These are phyloP conservation scores for Heliconius cydno DNA, from an alignment of 2,888 invertebrate species.

Conservation along the genomic window DNA sequence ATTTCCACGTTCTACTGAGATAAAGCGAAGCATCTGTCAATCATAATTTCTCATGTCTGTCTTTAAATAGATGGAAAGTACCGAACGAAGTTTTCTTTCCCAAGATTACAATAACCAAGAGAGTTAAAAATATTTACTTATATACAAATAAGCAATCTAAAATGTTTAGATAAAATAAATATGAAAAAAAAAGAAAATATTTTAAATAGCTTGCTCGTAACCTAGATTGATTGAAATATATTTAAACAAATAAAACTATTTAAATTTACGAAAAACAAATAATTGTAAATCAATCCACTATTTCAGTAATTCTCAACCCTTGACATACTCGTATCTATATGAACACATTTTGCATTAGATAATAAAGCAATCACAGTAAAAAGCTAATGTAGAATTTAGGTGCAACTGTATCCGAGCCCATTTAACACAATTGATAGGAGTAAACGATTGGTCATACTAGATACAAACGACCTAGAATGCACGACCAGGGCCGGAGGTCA, in stretches of 20 bases:
- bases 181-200: background rate
- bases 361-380: background rate
- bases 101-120: too few relatives aligned
- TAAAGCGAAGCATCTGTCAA: background rate
- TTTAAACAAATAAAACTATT: background rate
- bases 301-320: background rate
- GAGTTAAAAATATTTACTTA: too few relatives aligned
- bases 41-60: too few relatives aligned
- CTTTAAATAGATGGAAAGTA: background rate
- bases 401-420: conserved; percentile 27
- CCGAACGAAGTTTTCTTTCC: background rate
- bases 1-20: background rate
- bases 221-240: background rate
- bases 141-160: background rate
- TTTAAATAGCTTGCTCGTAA: background rate
- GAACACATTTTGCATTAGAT: background rate
- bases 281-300: background rate
- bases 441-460: conserved; percentile 66
- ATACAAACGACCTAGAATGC: conserved; percentile 64
- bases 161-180: background rate
- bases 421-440: conserved; percentile 64
- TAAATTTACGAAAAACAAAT: background rate
- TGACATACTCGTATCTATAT: background rate
- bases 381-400: background rate
- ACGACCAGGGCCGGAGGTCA: conserved; percentile 65